These are phyloP conservation scores for Phocides pigmalion DNA, from an alignment of 1,140 invertebrate genomes.

Conservation along the genomic window DNA sequence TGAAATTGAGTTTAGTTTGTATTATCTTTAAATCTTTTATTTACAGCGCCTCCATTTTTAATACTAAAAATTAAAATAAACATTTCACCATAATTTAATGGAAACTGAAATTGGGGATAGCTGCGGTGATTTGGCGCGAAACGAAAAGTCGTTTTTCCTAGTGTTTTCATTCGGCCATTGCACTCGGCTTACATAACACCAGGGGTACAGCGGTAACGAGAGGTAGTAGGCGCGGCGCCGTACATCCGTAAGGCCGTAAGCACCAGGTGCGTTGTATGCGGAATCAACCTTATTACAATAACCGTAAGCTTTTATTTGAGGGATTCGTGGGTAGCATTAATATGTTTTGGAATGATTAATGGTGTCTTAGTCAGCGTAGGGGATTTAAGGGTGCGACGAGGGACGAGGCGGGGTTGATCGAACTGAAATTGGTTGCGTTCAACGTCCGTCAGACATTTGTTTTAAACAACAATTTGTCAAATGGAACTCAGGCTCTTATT, in stretches of 20 bases:
- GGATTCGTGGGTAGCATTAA: slow-evolving; percentile 40
- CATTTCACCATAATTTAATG: slow-evolving; percentile 46
- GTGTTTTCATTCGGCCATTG: slow-evolving; percentile 75
- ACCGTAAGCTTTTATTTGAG: slow-evolving; percentile 58
- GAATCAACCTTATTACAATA: slow-evolving; percentile 50
- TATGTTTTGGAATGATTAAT: slow-evolving; percentile 70
- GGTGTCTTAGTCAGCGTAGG: slow-evolving; percentile 56
- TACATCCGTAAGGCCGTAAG: slow-evolving; percentile 44
- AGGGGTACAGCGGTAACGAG: slow-evolving; percentile 74
- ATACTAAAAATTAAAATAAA: no score
- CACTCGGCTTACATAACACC: slow-evolving; percentile 78
- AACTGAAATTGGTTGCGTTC: slow-evolving; percentile 74
- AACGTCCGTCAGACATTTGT: slow-evolving; percentile 59
- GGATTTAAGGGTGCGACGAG: slow-evolving; percentile 44
- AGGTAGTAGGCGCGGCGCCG: slow-evolving; percentile 52
- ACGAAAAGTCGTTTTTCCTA: slow-evolving; percentile 49
- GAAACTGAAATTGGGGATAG: slow-evolving; percentile 47
- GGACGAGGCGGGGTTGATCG: slow-evolving; percentile 67
- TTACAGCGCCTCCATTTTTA: no score
- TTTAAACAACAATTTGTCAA: slow-evolving; percentile 51
- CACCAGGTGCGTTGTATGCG: slow-evolving; percentile 33
- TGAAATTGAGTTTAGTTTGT: no score
- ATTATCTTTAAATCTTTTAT: no score
- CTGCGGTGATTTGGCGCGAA: slow-evolving; percentile 46
- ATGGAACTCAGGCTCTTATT: not conserved